Percentiles rank a stretch among this genome's conserved stretches.
Conservation (phyloP, 2,888 invertebrate genomes). For the Eretmocerus hayati region DNA sequence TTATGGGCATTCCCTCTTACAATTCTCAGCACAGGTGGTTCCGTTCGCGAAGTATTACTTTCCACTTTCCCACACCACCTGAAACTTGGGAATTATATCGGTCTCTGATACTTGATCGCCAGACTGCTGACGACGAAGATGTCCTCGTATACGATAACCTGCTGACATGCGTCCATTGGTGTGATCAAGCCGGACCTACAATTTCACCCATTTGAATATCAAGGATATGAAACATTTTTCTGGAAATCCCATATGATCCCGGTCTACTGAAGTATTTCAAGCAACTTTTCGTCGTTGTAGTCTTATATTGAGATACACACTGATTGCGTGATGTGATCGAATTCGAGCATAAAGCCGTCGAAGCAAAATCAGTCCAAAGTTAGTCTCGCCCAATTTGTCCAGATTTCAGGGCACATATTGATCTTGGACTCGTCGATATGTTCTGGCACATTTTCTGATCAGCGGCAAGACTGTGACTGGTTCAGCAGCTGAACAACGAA, state of each 20-base stretch:
- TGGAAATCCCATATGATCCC: too few species aligned
- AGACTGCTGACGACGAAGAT: conserved; percentile 54
- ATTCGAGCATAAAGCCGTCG: conserved; percentile 55
- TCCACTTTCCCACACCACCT: conserved; percentile 53
- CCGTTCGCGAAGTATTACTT: conserved; percentile 42
- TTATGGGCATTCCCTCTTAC: too few species aligned
- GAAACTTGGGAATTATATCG: conserved; percentile 46
- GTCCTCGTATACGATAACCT: conserved; percentile 43
- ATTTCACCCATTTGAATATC: too few species aligned
- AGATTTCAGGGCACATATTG: conserved; percentile 60
- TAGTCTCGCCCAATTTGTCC: conserved; percentile 53
- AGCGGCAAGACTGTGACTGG: conserved; percentile 52
- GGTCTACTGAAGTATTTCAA: too few species aligned
- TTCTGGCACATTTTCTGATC: conserved; percentile 59
- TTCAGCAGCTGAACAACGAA: conserved; percentile 57
- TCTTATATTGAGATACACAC: too few species aligned
- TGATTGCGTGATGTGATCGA: conserved; percentile 54
- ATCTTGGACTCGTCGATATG: conserved; percentile 64
- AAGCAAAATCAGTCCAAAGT: conserved; percentile 57
- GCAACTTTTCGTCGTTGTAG: too few species aligned
- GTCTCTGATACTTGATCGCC: conserved; percentile 52
- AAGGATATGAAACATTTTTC: too few species aligned
- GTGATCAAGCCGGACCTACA: conserved; percentile 43
- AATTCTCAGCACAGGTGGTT: conserved; percentile 19
- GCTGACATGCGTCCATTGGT: conserved; percentile 51